A percentile compares a stretch with the other conserved stretches of the same genome.
phyloP scores from a whole-genome alignment of 1,140 invertebrate species.

The roundworm (Caenorhabditis elegans) region DNA sequence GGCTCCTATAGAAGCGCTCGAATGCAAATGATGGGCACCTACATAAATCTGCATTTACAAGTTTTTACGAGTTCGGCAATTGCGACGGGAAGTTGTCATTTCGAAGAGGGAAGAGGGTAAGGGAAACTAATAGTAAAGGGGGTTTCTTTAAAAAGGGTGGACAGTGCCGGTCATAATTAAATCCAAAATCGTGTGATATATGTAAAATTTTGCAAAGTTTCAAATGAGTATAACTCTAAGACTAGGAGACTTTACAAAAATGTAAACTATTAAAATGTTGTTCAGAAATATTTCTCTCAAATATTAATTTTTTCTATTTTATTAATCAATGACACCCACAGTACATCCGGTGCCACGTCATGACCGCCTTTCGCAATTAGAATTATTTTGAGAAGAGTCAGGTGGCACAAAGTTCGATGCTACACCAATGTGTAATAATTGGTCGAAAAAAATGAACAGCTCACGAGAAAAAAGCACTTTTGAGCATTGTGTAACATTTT shows the following conservation, averaged over 20 bases:
- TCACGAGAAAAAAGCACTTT: background rate
- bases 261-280: too few species aligned
- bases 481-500: background rate
- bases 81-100: background rate
- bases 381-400: background rate
- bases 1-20: background rate
- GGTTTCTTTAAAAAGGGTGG: too few species aligned
- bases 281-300: too few species aligned
- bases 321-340: too few species aligned
- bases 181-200: too few species aligned
- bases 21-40: slow-evolving; percentile 28
- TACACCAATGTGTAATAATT: background rate
- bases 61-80: background rate
- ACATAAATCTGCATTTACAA: slow-evolving; percentile 32
- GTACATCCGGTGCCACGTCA: too few species aligned
- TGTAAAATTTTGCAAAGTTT: too few species aligned
- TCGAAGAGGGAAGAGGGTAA: background rate
- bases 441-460: background rate
- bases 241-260: too few species aligned
- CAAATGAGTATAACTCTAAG: too few species aligned
- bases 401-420: background rate
- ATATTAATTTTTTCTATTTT: too few species aligned
- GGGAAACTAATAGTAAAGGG: too few species aligned
- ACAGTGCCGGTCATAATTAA: too few species aligned
- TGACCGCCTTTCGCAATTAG: background rate